Base-by-base conservation (phyloP, 53 echinoderm and acorn worm species). In the Luidia sarsii region DNA sequence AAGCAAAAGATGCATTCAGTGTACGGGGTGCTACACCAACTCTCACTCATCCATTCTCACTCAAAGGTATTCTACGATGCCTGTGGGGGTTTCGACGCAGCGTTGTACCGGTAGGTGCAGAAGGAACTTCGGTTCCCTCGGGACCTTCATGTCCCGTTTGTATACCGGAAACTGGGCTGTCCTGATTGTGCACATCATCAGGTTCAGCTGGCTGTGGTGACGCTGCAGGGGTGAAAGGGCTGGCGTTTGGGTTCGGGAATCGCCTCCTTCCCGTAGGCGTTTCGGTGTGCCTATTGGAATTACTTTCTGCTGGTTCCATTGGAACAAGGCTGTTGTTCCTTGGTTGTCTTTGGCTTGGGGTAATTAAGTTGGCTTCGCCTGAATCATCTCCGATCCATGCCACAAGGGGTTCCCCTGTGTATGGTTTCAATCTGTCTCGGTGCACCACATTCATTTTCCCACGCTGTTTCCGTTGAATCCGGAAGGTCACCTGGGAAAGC, bases 361-460 rank as follows among this genome's bases (percentile, higher is more conserved):
- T 7, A 41, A 6, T 41, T 7, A 41, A 7, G 6, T 41, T 11
- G 6, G 11, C 6, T 11, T 41, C 41, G 11, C 6, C 6, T 41
- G 41, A 41, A 7, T 41, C 41, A 41, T 11, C 63, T 63, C 7
- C 16, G 4, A 33, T 35, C 63, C 63, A 63, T 33, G 34, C 13
- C 11, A 18, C 16, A 14, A 63, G 63, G 16, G 63, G 63, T 3
- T 63, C 34, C 4, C 63, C 63, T 63, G n/a, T 63, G 34, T 63
- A 63, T 2, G 63, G 34, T 33, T 63, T 63, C 16, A 63, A 35
- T 3, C 63, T 11, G 20, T 63, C 63, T 2, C 63, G 34, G n/a
- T 63, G 63, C 33, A 63, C 63, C 2, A 63, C 63, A n/a, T 63
- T 63, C 63, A 63, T 63, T 35, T 33, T 63, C 34, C 63, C 63